Evolutionary conservation across 2,113 vertebrate genomes (phyloP).

Genomic region (Macrotus californicus): DNA sequence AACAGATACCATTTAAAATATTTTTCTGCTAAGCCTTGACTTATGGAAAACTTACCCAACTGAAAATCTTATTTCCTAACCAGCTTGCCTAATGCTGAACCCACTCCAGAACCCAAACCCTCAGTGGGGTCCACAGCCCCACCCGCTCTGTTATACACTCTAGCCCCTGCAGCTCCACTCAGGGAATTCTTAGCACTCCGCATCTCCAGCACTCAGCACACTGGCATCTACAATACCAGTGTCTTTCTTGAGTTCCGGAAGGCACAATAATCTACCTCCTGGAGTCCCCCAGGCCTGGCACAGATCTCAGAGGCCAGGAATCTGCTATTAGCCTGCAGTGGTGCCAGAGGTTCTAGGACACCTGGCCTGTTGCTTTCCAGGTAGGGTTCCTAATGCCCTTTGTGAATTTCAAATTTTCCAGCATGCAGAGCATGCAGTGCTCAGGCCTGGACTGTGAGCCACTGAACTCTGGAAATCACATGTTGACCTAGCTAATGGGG

Average conservation of each 20-base stretch:
- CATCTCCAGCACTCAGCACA: no score
- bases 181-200: background rate
- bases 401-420: background rate
- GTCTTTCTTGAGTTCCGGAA: constrained; percentile 51
- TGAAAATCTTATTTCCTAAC: background rate
- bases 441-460: background rate
- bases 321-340: background rate
- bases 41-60: background rate
- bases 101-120: background rate
- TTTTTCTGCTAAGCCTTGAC: background rate
- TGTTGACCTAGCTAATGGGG: background rate
- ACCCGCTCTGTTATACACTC: background rate
- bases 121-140: background rate
- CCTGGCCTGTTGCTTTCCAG: background rate
- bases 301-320: background rate
- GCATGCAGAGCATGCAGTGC: background rate
- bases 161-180: background rate
- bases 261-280: background rate
- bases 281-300: background rate
- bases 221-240: background rate
- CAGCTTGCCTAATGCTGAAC: background rate
- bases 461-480: background rate
- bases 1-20: background rate
- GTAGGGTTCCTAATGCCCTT: background rate
- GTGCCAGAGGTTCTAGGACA: background rate